phyloP scores from a whole-genome alignment of 2,888 invertebrate genomes.

The Cybosia mesomella region DNA sequence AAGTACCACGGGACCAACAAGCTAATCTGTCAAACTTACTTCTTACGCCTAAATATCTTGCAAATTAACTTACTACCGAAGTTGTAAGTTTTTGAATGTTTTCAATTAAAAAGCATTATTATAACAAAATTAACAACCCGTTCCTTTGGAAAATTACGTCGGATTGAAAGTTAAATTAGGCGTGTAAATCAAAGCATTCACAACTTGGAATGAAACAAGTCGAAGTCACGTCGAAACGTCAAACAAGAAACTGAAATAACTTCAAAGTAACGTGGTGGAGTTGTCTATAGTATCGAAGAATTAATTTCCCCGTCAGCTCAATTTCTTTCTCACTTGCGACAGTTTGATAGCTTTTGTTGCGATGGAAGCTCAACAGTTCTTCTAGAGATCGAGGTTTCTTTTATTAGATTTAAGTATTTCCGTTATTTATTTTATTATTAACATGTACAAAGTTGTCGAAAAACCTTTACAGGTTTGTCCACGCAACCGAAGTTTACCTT shows the following conservation, averaged over 20 bases:
- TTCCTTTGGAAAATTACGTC: constrained; percentile 34
- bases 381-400: too few relatives aligned
- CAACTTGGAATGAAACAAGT: constrained; percentile 43
- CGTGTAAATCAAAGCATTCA: constrained; percentile 43
- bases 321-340: constrained; percentile 24
- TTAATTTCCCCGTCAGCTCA: constrained; percentile 35
- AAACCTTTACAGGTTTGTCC: too few relatives aligned
- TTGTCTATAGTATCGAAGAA: constrained; percentile 32
- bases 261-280: constrained; percentile 36
- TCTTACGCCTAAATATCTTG: background rate
- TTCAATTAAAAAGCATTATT: constrained; percentile 21
- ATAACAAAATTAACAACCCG: constrained; percentile 31
- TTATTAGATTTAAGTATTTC: too few relatives aligned
- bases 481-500: too few relatives aligned
- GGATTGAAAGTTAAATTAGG: constrained; percentile 50
- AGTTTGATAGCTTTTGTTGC: constrained; percentile 14
- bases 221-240: constrained; percentile 47
- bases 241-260: constrained; percentile 41
- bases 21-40: background rate
- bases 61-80: background rate
- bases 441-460: too few relatives aligned
- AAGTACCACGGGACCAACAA: background rate
- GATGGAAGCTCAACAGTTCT: background rate
- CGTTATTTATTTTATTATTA: too few relatives aligned
- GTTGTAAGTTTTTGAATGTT: background rate